Evolutionary conservation across 2,888 invertebrate genomes (phyloP), one percentile per base, ranked within the genome.

Genomic region (Dinocampus coccinellae): DNA sequence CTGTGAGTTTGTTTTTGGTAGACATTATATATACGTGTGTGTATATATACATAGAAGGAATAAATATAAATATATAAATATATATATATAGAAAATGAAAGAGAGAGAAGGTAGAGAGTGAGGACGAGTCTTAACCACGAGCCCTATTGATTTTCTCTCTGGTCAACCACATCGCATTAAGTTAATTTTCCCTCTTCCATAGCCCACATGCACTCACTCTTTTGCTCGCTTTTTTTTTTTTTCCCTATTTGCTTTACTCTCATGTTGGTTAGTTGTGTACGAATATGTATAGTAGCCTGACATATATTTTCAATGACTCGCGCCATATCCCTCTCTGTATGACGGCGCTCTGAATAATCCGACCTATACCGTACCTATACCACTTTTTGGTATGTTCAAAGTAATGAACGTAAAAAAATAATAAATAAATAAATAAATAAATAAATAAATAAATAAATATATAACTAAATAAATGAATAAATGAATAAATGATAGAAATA

Each of bases 161-260:
- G 76, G 73, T 77, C 74, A 77, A 76, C 76, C 75, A 66, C 78
- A 74, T 74, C 73, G 74, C 73, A 74, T 78, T 77, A 77, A 73
- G 74, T 74, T 79, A 77, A 80, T 79, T 77, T 77, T 73, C 63
- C 58, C 64, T 60, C 58, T 22, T 64, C 52, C 63, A 7, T 62
- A 34, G 11, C 11, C 24, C 34, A 68, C 62, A 61, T 67, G 33
- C 64, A 52, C 67, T 68, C 72, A 66, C 70, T 74, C 60, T 61
- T 61, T 9, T 7, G 13, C 34, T 1, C 36, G 10, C 16, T n/a
- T 1, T 62, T 24, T n/a, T n/a, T n/a, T n/a, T n/a, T n/a, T n/a
- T n/a, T n/a, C n/a, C n/a, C n/a, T n/a, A n/a, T n/a, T n/a, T n/a
- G n/a, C 36, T 61, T 29, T 11, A 20, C 24, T 24, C 26, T 13